Evolutionary conservation across 2,888 invertebrate species (phyloP).

Genomic region (Acholoe squamosa): DNA sequence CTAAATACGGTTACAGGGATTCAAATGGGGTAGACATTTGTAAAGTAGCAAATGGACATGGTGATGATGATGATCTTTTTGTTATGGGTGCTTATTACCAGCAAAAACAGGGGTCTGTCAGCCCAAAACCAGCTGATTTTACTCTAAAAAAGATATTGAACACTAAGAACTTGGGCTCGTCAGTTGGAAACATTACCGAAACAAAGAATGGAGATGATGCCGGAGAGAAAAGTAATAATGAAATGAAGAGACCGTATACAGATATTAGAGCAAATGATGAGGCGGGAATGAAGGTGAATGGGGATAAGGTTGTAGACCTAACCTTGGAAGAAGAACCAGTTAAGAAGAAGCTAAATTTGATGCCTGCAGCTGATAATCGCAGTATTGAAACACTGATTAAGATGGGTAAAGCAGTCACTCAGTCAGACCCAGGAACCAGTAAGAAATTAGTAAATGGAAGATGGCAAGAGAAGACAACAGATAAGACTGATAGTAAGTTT

Average conservation of each 20-base stretch:
- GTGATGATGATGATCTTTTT: constrained; percentile 27
- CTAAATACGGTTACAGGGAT: background rate
- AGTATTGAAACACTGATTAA: no score
- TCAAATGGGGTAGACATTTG: background rate
- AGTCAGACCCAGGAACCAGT: no score
- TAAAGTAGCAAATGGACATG: background rate
- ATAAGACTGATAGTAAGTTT: no score
- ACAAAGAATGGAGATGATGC: background rate
- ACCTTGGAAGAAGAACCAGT: no score
- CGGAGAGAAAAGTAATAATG: background rate
- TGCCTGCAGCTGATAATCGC: no score
- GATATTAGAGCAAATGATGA: background rate
- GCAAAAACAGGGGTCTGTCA: background rate
- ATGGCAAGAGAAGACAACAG: no score
- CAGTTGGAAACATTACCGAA: background rate
- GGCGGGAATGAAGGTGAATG: no score
- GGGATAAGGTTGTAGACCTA: no score
- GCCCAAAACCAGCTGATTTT: constrained; percentile 15
- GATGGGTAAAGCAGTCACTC: no score
- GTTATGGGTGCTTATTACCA: constrained; percentile 51
- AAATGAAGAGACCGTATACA: background rate
- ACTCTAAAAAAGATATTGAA: background rate
- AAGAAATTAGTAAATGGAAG: no score
- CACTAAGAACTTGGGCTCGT: background rate
- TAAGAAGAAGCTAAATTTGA: no score